These are phyloP conservation scores for Antechinus stuartii DNA, from an alignment of 2,113 vertebrate species.

Conservation along the genomic window DNA sequence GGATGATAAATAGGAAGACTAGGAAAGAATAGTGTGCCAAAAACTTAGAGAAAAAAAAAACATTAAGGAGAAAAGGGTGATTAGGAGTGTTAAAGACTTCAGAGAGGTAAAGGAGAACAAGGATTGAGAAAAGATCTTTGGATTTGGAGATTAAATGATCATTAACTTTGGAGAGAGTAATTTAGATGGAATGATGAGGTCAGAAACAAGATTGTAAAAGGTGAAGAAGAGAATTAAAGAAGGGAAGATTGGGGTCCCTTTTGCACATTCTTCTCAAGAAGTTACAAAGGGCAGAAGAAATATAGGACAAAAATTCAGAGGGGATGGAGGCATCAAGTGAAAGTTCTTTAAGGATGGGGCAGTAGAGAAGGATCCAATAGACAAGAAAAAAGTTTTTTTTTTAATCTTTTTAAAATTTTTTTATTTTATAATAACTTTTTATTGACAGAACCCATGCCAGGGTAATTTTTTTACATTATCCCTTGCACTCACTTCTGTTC, in stretches of 20 bases:
- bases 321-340: no score
- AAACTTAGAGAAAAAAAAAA: neutral
- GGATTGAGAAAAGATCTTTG: neutral
- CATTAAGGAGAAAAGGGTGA: neutral
- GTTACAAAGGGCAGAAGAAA: no score
- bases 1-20: neutral
- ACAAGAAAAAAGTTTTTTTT: no score
- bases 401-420: no score
- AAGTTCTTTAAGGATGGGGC: no score
- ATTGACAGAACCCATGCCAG: no score
- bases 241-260: neutral
- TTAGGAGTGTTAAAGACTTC: neutral
- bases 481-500: no score
- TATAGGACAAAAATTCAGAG: no score
- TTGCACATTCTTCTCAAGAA: neutral
- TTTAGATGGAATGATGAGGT: neutral
- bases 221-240: neutral
- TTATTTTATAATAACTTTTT: no score
- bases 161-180: neutral
- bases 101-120: neutral
- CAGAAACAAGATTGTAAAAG: neutral
- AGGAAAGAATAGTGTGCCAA: neutral
- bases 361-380: no score
- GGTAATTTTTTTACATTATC: no score
- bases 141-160: neutral